Conservation (phyloP, 2,888 invertebrate species). For the Pachliopta kotzebuea region DNA sequence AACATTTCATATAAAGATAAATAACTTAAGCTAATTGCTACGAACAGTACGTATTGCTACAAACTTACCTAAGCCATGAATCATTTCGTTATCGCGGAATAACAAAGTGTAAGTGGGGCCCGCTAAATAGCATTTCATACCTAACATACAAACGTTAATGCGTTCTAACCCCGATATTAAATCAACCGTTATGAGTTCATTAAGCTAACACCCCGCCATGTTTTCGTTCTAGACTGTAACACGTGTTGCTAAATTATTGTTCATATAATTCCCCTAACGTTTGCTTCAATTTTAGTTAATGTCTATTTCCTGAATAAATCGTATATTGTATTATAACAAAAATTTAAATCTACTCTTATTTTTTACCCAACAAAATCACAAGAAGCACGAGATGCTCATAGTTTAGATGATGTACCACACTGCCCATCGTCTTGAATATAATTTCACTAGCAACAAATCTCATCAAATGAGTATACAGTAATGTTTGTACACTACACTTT, state of each 20-base stretch:
- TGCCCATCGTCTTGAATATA: no score
- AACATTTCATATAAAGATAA: not conserved
- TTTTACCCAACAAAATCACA: no score
- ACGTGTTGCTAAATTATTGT: conserved; percentile 37
- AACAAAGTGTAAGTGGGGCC: conserved; percentile 31
- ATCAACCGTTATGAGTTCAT: conserved; percentile 63
- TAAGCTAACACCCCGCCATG: conserved; percentile 47
- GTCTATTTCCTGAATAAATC: not conserved
- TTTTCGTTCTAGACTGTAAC: conserved; percentile 35
- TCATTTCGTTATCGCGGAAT: conserved; percentile 15
- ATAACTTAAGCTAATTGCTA: conserved; percentile 18
- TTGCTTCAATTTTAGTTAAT: conserved; percentile 19
- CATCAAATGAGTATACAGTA: no score
- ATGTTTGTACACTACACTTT: no score
- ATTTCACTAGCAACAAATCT: no score
- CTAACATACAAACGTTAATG: conserved; percentile 40
- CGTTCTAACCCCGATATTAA: conserved; percentile 50
- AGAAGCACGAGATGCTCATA: no score
- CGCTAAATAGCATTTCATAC: conserved; percentile 35
- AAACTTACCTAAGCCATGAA: conserved; percentile 14
- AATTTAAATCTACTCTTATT: not conserved
- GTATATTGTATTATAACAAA: not conserved
- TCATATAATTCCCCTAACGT: conserved; percentile 30
- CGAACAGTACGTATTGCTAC: conserved; percentile 1
- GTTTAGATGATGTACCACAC: no score